Evolutionary conservation across 2,888 invertebrate species (phyloP).

Genomic region (Heteromyza rotundicornis): DNA sequence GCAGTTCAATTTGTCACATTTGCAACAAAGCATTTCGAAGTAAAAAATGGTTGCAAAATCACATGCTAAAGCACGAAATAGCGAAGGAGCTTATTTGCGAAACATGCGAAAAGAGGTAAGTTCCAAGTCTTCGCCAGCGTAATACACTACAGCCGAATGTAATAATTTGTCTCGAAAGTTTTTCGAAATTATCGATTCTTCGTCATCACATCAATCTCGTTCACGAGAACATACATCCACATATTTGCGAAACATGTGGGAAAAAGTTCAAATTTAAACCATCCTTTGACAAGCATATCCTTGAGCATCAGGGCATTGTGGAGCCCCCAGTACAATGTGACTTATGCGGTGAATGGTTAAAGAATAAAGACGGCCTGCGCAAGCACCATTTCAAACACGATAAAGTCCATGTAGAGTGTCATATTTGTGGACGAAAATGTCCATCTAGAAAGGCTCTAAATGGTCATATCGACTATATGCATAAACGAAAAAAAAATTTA

Average conservation of each 20-base stretch:
- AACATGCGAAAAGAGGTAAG: too few relatives aligned
- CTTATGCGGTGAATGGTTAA: constrained; percentile 49
- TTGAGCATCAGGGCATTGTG: constrained; percentile 43
- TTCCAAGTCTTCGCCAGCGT: neutral
- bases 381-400: constrained; percentile 44
- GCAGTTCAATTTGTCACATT: neutral
- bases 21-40: constrained; percentile 9
- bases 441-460: constrained; percentile 46
- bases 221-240: constrained; percentile 48
- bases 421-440: constrained; percentile 40
- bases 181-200: too few relatives aligned
- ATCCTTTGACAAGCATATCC: constrained; percentile 48
- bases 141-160: neutral
- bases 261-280: constrained; percentile 54
- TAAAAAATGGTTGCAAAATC: constrained; percentile 18
- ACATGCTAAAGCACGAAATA: constrained; percentile 6
- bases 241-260: constrained; percentile 54
- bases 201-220: constrained; percentile 51
- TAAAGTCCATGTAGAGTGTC: constrained; percentile 38
- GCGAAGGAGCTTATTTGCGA: neutral
- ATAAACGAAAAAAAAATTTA: too few relatives aligned
- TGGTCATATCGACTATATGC: constrained; percentile 49
- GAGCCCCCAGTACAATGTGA: constrained; percentile 50
- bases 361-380: constrained; percentile 49
- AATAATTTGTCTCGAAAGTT: too few relatives aligned